phyloP scores from a whole-genome alignment of 1,140 invertebrate genomes.

The Drosophila baimaii region DNA sequence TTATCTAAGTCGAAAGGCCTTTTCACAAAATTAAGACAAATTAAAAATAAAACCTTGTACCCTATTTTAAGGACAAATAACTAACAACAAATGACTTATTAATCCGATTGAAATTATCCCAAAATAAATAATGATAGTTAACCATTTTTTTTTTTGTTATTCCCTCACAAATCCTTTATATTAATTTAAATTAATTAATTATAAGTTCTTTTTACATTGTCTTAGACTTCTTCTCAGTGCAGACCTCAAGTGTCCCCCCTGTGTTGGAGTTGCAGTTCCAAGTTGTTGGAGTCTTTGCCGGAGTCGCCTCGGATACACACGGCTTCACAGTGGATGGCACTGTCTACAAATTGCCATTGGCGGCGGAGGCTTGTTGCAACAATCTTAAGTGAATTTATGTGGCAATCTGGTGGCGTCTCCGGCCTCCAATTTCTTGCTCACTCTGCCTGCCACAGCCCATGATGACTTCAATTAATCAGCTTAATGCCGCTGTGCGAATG shows the following conservation, averaged over 20 bases:
- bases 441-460: constrained; percentile 63
- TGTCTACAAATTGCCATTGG: constrained; percentile 57
- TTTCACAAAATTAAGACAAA: no score
- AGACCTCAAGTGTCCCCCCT: constrained; percentile 48
- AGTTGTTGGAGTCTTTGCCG: constrained; percentile 24
- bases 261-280: constrained; percentile 1
- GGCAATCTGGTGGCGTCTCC: constrained; percentile 64
- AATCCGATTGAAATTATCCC: no score
- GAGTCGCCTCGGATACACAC: neutral
- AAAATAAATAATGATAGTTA: no score
- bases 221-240: constrained; percentile 1
- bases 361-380: constrained; percentile 63
- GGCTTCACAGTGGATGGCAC: constrained; percentile 41
- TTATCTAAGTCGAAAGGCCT: neutral
- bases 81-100: no score
- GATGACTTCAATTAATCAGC: constrained; percentile 82
- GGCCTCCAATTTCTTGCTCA: constrained; percentile 46
- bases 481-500: constrained; percentile 61
- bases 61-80: no score
- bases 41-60: no score
- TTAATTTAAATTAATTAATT: neutral
- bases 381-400: constrained; percentile 80
- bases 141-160: no score
- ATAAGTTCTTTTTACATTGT: neutral
- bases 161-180: neutral